Percentiles rank a stretch among this genome's conserved stretches.
phyloP scores from a whole-genome alignment of 2,797 vertebrate genomes.

The Scolopax bukidnonensis region DNA sequence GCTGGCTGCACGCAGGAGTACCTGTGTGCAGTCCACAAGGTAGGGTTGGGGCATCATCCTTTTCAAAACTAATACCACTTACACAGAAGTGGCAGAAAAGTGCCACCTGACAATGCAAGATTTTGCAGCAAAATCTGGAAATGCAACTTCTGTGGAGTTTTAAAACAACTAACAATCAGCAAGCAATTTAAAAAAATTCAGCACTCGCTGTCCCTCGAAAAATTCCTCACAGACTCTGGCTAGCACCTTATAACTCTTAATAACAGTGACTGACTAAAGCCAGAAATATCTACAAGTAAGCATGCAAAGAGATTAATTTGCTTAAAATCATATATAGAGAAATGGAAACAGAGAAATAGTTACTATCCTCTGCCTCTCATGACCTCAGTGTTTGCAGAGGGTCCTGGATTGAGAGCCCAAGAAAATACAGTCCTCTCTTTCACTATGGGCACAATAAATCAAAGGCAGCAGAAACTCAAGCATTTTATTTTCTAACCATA shows the following conservation, averaged over 20 bases:
- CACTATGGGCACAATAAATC: not conserved
- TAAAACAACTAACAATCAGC: not conserved
- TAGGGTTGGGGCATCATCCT: not conserved
- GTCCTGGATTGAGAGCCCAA: not conserved
- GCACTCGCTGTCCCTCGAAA: not conserved
- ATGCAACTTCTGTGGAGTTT: not conserved
- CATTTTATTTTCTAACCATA: slow-evolving; percentile 9
- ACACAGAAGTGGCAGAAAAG: not conserved
- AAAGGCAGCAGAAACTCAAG: not conserved
- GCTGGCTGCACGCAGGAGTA: not conserved
- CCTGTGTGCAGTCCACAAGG: fast-evolving
- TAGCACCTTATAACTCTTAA: not conserved
- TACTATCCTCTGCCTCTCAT: not conserved
- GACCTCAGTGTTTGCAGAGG: not conserved
- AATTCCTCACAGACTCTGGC: not conserved
- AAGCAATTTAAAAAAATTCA: not conserved
- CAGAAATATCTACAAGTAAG: not conserved
- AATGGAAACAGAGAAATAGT: not conserved
- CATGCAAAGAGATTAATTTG: not conserved
- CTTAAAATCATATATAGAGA: not conserved
- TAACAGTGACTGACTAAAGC: not conserved
- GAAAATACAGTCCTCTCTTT: not conserved
- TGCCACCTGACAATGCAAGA: not conserved
- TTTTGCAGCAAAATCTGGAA: not conserved
- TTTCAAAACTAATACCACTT: not conserved